Evolutionary conservation across 1,140 invertebrate genomes (phyloP), one percentile per base, ranked within the genome.

Genomic region (Conus betulinus): DNA sequence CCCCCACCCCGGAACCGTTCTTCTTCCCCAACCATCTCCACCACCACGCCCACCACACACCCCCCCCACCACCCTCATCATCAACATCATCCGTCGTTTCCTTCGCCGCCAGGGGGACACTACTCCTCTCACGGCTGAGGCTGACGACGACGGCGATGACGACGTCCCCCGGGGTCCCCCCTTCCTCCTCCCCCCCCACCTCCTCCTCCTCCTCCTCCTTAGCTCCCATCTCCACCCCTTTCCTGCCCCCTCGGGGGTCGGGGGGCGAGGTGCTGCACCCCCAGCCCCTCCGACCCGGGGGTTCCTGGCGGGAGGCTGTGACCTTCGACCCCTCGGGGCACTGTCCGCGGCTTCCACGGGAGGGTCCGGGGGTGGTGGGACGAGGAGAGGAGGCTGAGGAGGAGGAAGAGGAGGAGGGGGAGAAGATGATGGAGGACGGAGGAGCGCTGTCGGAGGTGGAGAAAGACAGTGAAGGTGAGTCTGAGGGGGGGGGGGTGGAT

Each of bases 381-480:
- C 20, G 67, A n/a, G 23, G 67, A 20, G 6, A n/a, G 67, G 23
- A 25, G 71, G 20, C 8, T 11, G 76, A 51, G 25, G 25, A 27
- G 25, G 76, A 39, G 76, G 25, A 39, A 7, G 11, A 39, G 76
- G 76, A 13, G 39, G 39, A 39, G 27, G 27, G n/a, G 76, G 25
- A 78, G 76, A 27, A 51, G 76, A 27, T 25, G 76, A 39, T 39
- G 7, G 27, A 6, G n/a, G 76, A 39, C 27, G 76, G 25, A 39
- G 76, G 76, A 27, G 11, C 7, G 15, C 6, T 53, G 10, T 53
- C 51, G 6, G 79, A 81, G 27, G 20, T 81, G 79, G 79, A 81
- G 51, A 81, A 53, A 81, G 79, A 81, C 51, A 81, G 79, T 53
- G 79, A 81, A 51, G 79, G 79, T 81, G 51, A 81, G 79, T 55